Base-by-base conservation (phyloP, 37 sponge, comb jelly and placozoan species). In the Theonella swinhoei region DNA sequence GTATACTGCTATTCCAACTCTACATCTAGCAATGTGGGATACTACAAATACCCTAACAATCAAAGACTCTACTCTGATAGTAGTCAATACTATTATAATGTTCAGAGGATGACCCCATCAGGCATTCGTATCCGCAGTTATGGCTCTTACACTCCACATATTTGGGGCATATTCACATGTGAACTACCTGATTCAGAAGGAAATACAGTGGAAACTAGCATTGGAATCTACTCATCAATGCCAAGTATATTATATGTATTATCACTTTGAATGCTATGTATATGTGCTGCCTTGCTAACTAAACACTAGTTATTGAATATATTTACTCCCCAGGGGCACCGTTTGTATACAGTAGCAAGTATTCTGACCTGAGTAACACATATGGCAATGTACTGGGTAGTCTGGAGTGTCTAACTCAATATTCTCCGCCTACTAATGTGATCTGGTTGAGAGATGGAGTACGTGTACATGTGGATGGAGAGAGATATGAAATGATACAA, bases 1-100 rank as follows among this genome's bases (percentile, higher is more conserved):
- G 30, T 68, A 20, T 68, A 68, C 69, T 68, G 69, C 69, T 31
- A 32, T 31, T 68, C 69, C 30, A 68, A 68, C 33, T 68, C 69
- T 22, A 68, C 69, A 5, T 29, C 69, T 17, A 7, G 14, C 11
- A 47, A 14, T 47, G 54, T 47, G 7, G 54, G 54, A 14, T 7
- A 47, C 14, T 47, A 47, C 14, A 17, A 17, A 17, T 47, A 47
- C 14, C 54, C 54, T 14, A 14, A 47, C 14, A 14, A 14, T 17
- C 14, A 47, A 17, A 47, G 7, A 47, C 7, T 14, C 7, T 47
- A 47, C 54, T 47, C 54, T 47, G 54, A 47, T 14, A 17, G 11
- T 14, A 47, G 7, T 47, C 54, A 7, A 17, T 17, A 14, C 54
- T 47, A 47, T 47, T 47, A 47, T 47, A 47, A 17, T 14, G 14